Base-by-base conservation (phyloP, 23 tunicate genomes). In the Styela plicata region DNA sequence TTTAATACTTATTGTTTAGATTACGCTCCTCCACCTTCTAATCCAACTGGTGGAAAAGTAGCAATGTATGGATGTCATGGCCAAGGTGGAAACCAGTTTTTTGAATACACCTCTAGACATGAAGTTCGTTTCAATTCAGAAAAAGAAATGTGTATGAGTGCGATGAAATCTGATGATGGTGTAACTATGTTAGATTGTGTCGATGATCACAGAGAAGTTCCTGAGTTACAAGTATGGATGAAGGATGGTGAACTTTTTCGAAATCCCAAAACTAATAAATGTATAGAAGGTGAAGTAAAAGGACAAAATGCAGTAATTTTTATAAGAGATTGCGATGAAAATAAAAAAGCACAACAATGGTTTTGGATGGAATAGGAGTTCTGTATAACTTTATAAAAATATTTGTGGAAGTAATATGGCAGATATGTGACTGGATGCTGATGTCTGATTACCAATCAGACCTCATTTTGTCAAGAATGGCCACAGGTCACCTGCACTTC, bases 21-120 rank as follows among this genome's bases (percentile, higher is more conserved):
- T 75, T 96, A 96, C 82, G 91, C 91, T 29, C 97, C 94, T 0
- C 99, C 99, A 34, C 88, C 96, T 32, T 79, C 83, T 18, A 79
- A 86, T 36, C 96, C 96, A 27, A 87, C 94, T 1, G 89, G 97
- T 22, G 97, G 97, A 19, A 69, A 69, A 36, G 94, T 96, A 31
- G 86, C 94, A 32, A 82, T 92, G 67, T 96, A 83, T 78, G 95
- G 91, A 10, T 96, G 99, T 66, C 99, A 96, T 68, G 99, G 99
- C 2, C 99, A 96, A 73, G 99, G 99, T 0, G 99, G 99, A 7
- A 96, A 96, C 35, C 87, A 93, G 89, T 96, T 96, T 84, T 96
- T 96, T 73, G 99, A 96, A 76, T 88, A 81, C 81, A 91, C 96
- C 2, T 75, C 99, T 37, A 52, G 74, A 29, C 34, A 76, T 2